Evolutionary conservation across 2,113 vertebrate genomes (phyloP), one percentile per base, ranked within the genome.

Genomic region (Malurus cyaneus): DNA sequence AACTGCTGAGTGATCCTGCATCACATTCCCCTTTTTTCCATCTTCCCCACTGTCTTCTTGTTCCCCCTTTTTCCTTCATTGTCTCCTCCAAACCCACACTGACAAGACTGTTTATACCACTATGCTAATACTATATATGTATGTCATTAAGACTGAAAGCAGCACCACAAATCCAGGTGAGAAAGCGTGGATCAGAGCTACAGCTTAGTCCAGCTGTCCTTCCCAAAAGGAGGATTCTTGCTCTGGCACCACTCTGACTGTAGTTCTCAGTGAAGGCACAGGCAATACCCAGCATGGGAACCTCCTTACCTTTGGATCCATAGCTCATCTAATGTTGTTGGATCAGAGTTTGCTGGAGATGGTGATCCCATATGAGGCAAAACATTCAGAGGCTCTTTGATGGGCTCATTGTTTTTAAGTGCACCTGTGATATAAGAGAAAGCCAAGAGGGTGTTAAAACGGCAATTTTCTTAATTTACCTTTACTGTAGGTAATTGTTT

Each of bases 381-480:
- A 46, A 82, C 18, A 2, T 94, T 88, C 82, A 72, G 79, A 86
- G 83, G 46, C 56, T 98, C 93, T 26, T 92, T 86, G 66, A 23
- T 4, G 18, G 96, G 67, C 12, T 94, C 92, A 3, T 87, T 85
- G 31, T 77, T 93, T 96, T 73, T 95, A 78, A 87, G 77, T 2
- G 96, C 95, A 85, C 89, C 98, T 98, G 90, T 73, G 64, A 49
- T 9, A 49, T 28, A 89, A 70, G 41, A 94, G 86, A 96, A 94
- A 96, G 16, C 23, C 49, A 67, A 64, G 34, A 78, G 34, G 46
- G 84, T 88, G 59, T 86, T 90, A 92, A 96, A 95, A 9, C 11
- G 44, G 47, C 49, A 0, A 3, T 62, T 69, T 88, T 77, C 44
- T 41, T 41, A 61, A 67, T 83, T 86, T 46, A 9, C 31, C 70